Conservation (phyloP, 2,888 invertebrate species). For the Caprella mutica region DNA sequence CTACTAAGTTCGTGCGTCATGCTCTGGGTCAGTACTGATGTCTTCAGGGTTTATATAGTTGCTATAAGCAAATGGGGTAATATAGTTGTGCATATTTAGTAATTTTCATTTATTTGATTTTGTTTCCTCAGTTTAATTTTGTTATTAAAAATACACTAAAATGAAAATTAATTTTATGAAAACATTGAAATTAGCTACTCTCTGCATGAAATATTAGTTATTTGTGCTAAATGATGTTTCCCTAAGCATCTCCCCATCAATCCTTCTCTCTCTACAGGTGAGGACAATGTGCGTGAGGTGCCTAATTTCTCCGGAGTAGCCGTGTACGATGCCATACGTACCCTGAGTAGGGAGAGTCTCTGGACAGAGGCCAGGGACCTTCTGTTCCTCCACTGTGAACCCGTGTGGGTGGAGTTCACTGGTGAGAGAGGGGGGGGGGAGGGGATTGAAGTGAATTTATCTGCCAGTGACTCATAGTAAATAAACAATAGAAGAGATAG, state of each 20-base stretch:
- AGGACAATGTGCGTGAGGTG: slow-evolving; percentile 44
- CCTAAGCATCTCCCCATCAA: background rate
- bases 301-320: slow-evolving; percentile 32
- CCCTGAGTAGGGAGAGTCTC: slow-evolving; percentile 43
- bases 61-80: background rate
- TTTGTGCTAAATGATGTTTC: too few species aligned
- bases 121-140: too few species aligned
- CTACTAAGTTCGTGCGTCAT: slow-evolving; percentile 70
- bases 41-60: background rate
- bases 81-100: too few species aligned
- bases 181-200: too few species aligned
- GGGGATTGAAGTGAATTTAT: too few species aligned
- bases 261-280: slow-evolving; percentile 39
- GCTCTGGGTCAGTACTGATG: slow-evolving; percentile 41
- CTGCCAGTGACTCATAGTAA: too few species aligned
- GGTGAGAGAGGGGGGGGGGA: too few species aligned
- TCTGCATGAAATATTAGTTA: too few species aligned
- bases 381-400: slow-evolving; percentile 76
- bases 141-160: too few species aligned
- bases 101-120: too few species aligned
- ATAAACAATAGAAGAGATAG: too few species aligned
- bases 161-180: too few species aligned
- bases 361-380: slow-evolving; percentile 79
- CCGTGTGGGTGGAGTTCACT: slow-evolving; percentile 84
- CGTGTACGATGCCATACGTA: slow-evolving; percentile 20